phyloP scores from a whole-genome alignment of 1,140 invertebrate genomes.

The Hycleus phaleratus region DNA sequence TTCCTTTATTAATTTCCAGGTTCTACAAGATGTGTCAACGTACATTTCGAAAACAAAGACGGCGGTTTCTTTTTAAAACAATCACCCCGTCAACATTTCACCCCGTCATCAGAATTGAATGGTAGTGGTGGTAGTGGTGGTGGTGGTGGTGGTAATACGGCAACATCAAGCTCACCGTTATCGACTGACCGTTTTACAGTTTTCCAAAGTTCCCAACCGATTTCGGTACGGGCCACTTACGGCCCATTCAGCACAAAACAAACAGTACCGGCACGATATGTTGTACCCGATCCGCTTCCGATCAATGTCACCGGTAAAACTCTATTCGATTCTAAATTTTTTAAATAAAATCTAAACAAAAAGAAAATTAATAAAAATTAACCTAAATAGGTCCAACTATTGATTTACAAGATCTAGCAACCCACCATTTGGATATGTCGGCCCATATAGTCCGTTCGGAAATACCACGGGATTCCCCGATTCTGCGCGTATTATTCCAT shows the following conservation, averaged over 20 bases:
- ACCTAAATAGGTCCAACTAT: slow-evolving; percentile 36
- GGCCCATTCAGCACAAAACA: slow-evolving; percentile 90
- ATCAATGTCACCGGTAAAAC: slow-evolving; percentile 34
- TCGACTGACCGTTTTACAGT: slow-evolving; percentile 80
- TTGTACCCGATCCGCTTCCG: slow-evolving; percentile 67
- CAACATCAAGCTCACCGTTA: slow-evolving; percentile 46
- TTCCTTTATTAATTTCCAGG: slow-evolving; percentile 30
- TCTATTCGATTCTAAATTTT: neutral
- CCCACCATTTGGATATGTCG: slow-evolving; percentile 76
- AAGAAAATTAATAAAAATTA: slow-evolving; percentile 33
- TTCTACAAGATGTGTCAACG: slow-evolving; percentile 56
- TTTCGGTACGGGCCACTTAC: slow-evolving; percentile 79
- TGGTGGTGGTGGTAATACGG: neutral
- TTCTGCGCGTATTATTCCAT: slow-evolving; percentile 82
- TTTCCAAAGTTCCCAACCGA: slow-evolving; percentile 76
- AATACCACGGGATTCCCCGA: slow-evolving; percentile 75
- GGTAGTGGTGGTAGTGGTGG: neutral
- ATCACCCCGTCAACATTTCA: slow-evolving; percentile 54
- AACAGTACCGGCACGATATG: slow-evolving; percentile 82
- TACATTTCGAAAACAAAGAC: slow-evolving; percentile 84
- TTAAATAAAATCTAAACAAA: neutral
- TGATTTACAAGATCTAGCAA: slow-evolving; percentile 60
- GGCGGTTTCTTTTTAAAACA: slow-evolving; percentile 83
- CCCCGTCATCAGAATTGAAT: slow-evolving; percentile 39
- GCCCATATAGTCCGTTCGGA: slow-evolving; percentile 82